phyloP scores from a whole-genome alignment of 2,888 invertebrate genomes.

The Homarus gammarus region DNA sequence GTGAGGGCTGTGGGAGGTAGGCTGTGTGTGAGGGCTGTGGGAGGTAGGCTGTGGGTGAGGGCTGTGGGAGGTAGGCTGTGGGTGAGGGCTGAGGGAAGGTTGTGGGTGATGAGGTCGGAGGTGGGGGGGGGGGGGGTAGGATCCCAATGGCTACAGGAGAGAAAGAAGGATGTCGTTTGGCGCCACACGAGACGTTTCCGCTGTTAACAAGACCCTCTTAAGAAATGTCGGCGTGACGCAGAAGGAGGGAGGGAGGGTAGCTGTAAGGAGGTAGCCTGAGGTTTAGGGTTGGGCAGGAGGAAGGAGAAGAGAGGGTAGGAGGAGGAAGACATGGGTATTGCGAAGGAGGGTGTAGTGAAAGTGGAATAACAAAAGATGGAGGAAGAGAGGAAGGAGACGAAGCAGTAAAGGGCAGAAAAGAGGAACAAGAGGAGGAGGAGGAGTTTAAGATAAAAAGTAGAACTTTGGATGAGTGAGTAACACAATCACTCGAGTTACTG shows the following conservation, averaged over 20 bases:
- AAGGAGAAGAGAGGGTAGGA: too few relatives aligned
- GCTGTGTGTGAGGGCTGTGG: background rate
- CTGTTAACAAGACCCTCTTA: background rate
- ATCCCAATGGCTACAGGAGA: background rate
- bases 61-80: background rate
- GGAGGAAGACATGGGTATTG: background rate
- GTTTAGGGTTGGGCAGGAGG: background rate
- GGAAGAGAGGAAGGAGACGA: too few relatives aligned
- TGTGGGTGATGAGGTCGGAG: background rate
- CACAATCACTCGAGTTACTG: too few relatives aligned
- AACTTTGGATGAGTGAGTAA: too few relatives aligned
- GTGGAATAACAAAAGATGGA: background rate
- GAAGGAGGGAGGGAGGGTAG: background rate
- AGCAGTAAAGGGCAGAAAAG: too few relatives aligned
- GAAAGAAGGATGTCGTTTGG: background rate
- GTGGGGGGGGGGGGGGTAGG: background rate
- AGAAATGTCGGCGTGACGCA: background rate
- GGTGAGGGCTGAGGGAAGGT: background rate
- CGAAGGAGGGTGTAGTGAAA: background rate
- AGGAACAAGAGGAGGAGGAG: too few relatives aligned
- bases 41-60: background rate
- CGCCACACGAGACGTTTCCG: conserved; percentile 1
- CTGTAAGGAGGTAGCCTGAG: too few relatives aligned
- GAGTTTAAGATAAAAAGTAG: too few relatives aligned
- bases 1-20: background rate